Base-by-base conservation (phyloP, 2,797 vertebrate genomes). In the Typhlichthys eigenmanni region DNA sequence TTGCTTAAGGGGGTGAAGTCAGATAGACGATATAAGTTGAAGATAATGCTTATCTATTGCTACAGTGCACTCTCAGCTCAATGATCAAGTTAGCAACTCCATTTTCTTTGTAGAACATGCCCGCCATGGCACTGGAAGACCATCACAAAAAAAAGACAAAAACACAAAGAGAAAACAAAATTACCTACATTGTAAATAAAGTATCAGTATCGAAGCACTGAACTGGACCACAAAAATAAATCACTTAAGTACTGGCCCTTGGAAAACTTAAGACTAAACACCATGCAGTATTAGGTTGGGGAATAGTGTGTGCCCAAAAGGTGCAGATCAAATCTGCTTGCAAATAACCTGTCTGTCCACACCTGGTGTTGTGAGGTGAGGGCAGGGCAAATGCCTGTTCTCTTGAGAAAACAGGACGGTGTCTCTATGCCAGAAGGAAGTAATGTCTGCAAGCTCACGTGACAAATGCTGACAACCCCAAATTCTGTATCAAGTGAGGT, bases 1-100 rank as follows among this genome's bases (percentile, higher is more conserved):
- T 62, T 32, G 47, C 46, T 32, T 24, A 19, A 50, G 47, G 38
- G 47, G 46, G 45, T 13, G 45, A 56, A 79, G 55, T 52, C 32
- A 11, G 43, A 9, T 53, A 53, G 64, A 29, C 0, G 6, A 54
- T 12, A 62, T 51, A 77, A 74, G 66, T 60, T 72, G 75, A 75
- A 77, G 81, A 81, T 70, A 71, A 61, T 72, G 73, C 74, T 86
- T 68, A 82, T 82, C 64, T 72, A 46, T 51, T 72, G 63, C 69
- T 64, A 75, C 77, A 66, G 68, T 45, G 14, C 62, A 45, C 63
- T 73, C 72, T 74, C 64, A 62, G 75, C 84, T 89, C 85, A 76
- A 75, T 87, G 66, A 75, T 76, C 50, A 62, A 76, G 76, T 78
- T 75, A 73, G 56, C 29, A 54, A 75, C 78, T 83, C 48, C 32